Evolutionary conservation across 1,140 invertebrate genomes (phyloP), one percentile per base, ranked within the genome.

Genomic region (Trichonephila clavata): DNA sequence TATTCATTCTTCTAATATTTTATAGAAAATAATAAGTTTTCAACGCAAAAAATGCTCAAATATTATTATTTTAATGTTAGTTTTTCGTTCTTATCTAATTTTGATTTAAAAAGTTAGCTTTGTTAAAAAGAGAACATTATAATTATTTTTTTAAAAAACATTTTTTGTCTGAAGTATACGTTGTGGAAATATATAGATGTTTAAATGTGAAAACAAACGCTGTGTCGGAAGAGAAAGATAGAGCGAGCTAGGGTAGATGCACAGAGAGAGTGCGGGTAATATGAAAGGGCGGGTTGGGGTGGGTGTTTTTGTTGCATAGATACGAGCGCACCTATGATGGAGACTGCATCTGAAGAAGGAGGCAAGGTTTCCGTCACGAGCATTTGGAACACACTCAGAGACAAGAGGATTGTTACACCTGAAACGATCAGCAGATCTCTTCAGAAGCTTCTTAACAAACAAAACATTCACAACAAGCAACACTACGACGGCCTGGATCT

Each of bases 401-500:
- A 99, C 96, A 99, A 98, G 96, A 99, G 98, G 97, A 99, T 99
- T 96, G 98, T 99, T 96, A 99, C 98, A 98, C 98, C 98, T 99
- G 98, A 88, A 94, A 94, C 93, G 92, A 93, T 89, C 92, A 94
- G 86, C 93, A 94, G 86, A 89, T 94, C 93, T 94, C 93, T 94
- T 94, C 93, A 94, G 86, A 87, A 90, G 87, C 93, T 93, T 71
- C 83, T 63, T 93, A 59, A 93, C 92, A 93, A 93, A 68, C 63
- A 86, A 93, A 93, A 94, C 93, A 94, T 81, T 93, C 84, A 94
- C 93, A 94, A 94, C 93, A 94, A 94, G 93, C 93, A 94, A 65
- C 71, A 90, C 93, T 94, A 94, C 93, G 63, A 68, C 20, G 63
- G 59, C 27, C 43, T 84, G 93, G 61, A 84, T 89, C 61, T 77